Percentiles rank a stretch among this genome's conserved stretches.
phyloP scores from a whole-genome alignment of 2,113 vertebrate genomes.

The Cynopterus brachyotis region DNA sequence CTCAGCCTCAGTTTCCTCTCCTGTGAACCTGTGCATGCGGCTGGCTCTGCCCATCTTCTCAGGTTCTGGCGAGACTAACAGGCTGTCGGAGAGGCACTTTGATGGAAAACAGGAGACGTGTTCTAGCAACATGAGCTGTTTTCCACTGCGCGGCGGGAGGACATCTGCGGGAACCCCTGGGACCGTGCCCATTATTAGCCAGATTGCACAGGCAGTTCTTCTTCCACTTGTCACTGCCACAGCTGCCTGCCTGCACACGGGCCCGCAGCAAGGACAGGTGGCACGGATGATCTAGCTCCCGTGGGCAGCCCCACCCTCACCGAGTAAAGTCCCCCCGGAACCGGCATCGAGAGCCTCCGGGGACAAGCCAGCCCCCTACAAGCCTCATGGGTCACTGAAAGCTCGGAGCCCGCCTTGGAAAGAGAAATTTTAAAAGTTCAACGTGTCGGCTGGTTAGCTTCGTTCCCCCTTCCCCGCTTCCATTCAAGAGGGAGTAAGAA shows the following conservation, averaged over 20 bases:
- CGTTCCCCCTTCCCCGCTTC: not conserved
- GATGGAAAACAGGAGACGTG: not conserved
- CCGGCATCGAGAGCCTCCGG: not conserved
- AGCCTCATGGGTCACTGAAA: not conserved
- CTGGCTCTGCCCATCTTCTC: not conserved
- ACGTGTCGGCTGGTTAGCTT: not conserved
- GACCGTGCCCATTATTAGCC: slow-evolving; percentile 52
- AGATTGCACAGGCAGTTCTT: slow-evolving; percentile 39
- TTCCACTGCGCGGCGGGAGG: not conserved
- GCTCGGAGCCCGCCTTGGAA: not conserved
- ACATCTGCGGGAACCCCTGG: slow-evolving; percentile 26
- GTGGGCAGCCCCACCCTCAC: fast-evolving
- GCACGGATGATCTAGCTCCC: not conserved
- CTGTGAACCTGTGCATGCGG: not conserved
- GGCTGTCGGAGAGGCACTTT: not conserved
- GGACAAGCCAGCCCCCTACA: not conserved
- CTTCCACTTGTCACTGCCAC: not conserved
- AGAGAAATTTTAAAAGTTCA: not conserved
- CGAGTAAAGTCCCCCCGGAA: fast-evolving
- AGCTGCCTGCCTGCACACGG: not conserved
- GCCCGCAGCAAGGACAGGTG: not conserved
- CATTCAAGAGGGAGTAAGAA: not conserved
- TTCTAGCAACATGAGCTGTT: not conserved
- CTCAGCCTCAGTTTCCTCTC: not conserved
- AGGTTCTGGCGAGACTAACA: not conserved